Percentiles rank a stretch among this genome's conserved stretches.
phyloP scores from a whole-genome alignment of 2,797 vertebrate species.

The Neosilurus hyrtlii region DNA sequence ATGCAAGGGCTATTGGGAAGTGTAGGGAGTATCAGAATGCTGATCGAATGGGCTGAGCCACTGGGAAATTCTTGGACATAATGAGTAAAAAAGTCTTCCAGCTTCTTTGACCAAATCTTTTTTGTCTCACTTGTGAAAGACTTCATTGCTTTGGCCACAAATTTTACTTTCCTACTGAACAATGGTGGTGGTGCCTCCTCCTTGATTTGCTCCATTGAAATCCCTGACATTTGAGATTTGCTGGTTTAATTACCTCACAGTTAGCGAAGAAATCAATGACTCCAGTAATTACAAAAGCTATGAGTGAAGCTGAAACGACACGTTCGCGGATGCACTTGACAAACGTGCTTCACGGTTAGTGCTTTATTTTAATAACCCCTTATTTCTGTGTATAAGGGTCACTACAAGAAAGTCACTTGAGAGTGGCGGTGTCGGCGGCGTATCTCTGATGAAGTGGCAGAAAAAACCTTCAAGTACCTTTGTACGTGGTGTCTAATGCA shows the following conservation, averaged over 20 bases:
- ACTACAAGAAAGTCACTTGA: slow-evolving; percentile 10
- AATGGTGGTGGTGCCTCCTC: slow-evolving; percentile 8
- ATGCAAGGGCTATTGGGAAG: no score
- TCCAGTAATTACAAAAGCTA: slow-evolving; percentile 52
- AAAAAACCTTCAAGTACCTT: not conserved
- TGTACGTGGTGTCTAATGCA: no score
- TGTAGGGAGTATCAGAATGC: no score
- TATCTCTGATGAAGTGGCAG: not conserved
- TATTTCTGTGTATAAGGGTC: slow-evolving; percentile 4
- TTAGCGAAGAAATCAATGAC: slow-evolving; percentile 49
- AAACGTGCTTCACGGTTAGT: slow-evolving; percentile 46
- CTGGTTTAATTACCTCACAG: slow-evolving; percentile 60
- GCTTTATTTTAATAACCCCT: slow-evolving; percentile 50
- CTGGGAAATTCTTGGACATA: not conserved
- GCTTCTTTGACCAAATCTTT: not conserved
- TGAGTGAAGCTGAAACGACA: slow-evolving; percentile 40
- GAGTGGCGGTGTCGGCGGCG: not conserved
- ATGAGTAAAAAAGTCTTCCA: not conserved
- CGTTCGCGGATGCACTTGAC: slow-evolving; percentile 33
- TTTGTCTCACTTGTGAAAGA: not conserved
- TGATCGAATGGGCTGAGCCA: no score
- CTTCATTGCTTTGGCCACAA: slow-evolving; percentile 44
- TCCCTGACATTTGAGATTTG: slow-evolving; percentile 51
- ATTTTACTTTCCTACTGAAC: slow-evolving; percentile 31
- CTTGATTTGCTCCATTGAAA: slow-evolving; percentile 46